Evolutionary conservation across 2,113 vertebrate genomes (phyloP).

Genomic region (Pao palembangensis): DNA sequence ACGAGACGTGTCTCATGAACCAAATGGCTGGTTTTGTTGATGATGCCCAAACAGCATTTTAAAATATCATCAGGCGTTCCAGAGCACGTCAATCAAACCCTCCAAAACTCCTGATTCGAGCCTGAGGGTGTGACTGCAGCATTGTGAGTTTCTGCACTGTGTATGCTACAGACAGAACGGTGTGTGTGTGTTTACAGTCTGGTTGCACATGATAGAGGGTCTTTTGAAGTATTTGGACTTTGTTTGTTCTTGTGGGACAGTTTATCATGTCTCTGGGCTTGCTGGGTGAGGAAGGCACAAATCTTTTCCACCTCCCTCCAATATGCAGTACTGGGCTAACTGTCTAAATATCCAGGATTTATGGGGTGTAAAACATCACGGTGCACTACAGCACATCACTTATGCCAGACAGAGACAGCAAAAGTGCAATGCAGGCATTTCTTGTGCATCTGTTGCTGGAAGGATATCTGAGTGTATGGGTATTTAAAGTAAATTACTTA

Average conservation of each 20-base stretch:
- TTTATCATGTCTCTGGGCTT: conserved; percentile 56
- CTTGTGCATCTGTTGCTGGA: neutral
- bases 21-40: conserved; percentile 33
- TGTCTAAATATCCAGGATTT: conserved; percentile 59
- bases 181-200: neutral
- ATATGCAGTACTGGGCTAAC: conserved; percentile 23
- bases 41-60: conserved; percentile 24
- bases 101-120: neutral
- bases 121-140: neutral
- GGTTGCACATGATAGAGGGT: conserved; percentile 9
- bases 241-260: conserved; percentile 43
- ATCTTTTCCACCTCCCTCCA: conserved; percentile 43
- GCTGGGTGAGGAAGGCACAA: conserved; percentile 53
- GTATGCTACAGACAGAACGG: neutral
- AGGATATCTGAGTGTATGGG: no score
- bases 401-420: conserved; percentile 7
- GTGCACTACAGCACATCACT: conserved; percentile 16
- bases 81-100: conserved; percentile 21
- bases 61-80: conserved; percentile 40
- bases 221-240: conserved; percentile 48
- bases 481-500: no score
- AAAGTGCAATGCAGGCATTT: neutral
- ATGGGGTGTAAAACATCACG: conserved; percentile 48
- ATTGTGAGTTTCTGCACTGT: neutral
- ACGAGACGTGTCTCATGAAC: conserved; percentile 34